phyloP scores from a whole-genome alignment of 1,140 invertebrate species.

The Platyscapa corneri region DNA sequence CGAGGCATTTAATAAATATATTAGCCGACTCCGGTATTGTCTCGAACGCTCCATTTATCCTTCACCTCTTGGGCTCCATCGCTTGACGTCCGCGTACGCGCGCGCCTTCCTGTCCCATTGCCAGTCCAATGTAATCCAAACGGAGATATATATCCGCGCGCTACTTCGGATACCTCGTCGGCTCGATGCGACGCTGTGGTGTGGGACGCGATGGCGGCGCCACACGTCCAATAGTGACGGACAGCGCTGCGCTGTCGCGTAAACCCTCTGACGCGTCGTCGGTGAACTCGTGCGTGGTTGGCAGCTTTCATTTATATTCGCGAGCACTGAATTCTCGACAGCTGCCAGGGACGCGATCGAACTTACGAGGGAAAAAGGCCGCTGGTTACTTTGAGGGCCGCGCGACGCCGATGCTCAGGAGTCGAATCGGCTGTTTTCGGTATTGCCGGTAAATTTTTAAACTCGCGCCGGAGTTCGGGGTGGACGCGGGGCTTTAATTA shows the following conservation, averaged over 20 bases:
- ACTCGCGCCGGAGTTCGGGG: not conserved
- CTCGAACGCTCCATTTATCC: constrained; percentile 33
- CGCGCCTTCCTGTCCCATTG: constrained; percentile 70
- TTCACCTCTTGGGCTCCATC: not conserved
- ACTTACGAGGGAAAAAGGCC: too few species aligned
- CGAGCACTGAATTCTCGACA: too few species aligned
- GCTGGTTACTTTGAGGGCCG: not conserved
- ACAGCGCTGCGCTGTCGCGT: constrained; percentile 66
- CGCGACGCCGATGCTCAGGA: too few species aligned
- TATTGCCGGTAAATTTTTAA: too few species aligned
- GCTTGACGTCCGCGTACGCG: constrained; percentile 39
- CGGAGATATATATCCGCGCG: constrained; percentile 56
- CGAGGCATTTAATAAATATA: constrained; percentile 16
- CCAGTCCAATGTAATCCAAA: constrained; percentile 68
- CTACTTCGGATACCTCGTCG: constrained; percentile 36
- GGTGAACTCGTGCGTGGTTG: too few species aligned
- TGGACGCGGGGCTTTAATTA: too few species aligned
- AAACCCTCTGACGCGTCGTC: constrained; percentile 53
- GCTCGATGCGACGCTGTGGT: constrained; percentile 16
- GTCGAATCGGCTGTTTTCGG: too few species aligned
- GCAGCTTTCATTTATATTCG: too few species aligned
- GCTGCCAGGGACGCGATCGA: too few species aligned
- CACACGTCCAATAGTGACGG: constrained; percentile 64
- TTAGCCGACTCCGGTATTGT: not conserved
- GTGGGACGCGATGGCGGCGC: constrained; percentile 49